Base-by-base conservation (phyloP, 2,888 invertebrate genomes). In the Lucinisca nassula region DNA sequence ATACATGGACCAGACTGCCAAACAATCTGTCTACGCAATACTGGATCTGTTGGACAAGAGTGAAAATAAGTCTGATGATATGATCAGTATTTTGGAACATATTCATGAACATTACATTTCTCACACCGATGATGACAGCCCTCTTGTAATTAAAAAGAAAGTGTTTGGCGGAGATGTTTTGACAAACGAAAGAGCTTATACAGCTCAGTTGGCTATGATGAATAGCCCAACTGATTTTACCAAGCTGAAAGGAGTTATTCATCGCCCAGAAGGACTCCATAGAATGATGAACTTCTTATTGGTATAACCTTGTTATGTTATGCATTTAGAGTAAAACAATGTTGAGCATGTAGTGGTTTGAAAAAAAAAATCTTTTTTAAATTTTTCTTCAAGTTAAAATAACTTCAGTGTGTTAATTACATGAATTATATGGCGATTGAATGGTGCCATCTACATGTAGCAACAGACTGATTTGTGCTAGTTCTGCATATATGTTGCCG, bases 221-320 rank as follows among this genome's bases (percentile, higher is more conserved):
- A 85, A 85, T 82, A 51, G 55, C 14, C 32, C 38, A 1, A 79
- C 81, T 17, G 45, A 21, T 17, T 74, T 24, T 32, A 67, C 67
- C 17, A 37, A 55, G 24, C 24, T 88, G 32, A n/a, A 37, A n/a
- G 83, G 88, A n/a, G 30, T 87, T 6, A 49, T 81, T n/a, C 88
- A 88, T 61, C 27, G 83, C 24, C 82, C 85, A 49, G 88, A 88
- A 80, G 85, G 88, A n/a, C 74, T 88, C 27, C 88, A 88, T 40
- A 45, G 82, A 67, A 45, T 74, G 35, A 85, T 90, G 82, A 87
- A 87, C 73, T 17, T 51, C 2, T 17, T 51, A 35, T 84, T 79
- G 84, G n/a, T n/a, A n/a, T n/a, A n/a, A n/a, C n/a, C n/a, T n/a
- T n/a, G n/a, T n/a, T n/a, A n/a, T n/a, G n/a, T n/a, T n/a, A n/a